Evolutionary conservation across 2,113 vertebrate genomes (phyloP).

Genomic region (Sander vitreus): DNA sequence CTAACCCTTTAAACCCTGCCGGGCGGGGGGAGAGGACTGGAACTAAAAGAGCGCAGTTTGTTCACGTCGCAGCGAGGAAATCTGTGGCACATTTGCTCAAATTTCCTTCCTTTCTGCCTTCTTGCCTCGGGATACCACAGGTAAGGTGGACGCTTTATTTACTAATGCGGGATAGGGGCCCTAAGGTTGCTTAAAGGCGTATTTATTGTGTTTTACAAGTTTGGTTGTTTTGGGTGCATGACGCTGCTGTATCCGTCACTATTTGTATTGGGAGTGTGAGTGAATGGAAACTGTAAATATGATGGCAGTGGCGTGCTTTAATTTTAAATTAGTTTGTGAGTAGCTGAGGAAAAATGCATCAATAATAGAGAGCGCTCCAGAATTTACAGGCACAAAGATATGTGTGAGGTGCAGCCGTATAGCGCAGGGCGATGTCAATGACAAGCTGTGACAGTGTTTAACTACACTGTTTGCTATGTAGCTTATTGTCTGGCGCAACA

Average conservation of each 20-base stretch:
- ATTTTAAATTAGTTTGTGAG: constrained; percentile 59
- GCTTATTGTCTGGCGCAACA: constrained; percentile 48
- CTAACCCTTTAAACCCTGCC: constrained; percentile 19
- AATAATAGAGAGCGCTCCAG: constrained; percentile 22
- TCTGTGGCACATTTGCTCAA: constrained; percentile 55
- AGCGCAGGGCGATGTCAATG: constrained; percentile 64
- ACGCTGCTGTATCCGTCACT: constrained; percentile 10
- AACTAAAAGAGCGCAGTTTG: constrained; percentile 68
- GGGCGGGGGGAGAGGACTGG: constrained; percentile 52
- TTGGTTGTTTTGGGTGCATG: constrained; percentile 45
- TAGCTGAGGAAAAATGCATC: constrained; percentile 34
- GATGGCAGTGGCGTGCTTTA: constrained; percentile 26
- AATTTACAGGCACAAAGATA: neutral
- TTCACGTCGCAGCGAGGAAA: constrained; percentile 52
- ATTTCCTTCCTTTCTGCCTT: constrained; percentile 37
- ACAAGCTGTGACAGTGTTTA: constrained; percentile 59
- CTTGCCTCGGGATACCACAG: constrained; percentile 75
- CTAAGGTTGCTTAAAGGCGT: neutral
- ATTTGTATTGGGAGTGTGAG: constrained; percentile 9
- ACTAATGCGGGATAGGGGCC: neutral
- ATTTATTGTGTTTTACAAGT: constrained; percentile 46
- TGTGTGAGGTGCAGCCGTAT: constrained; percentile 41
- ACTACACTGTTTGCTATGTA: constrained; percentile 35
- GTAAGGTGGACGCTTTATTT: constrained; percentile 66
- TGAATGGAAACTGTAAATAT: constrained; percentile 18